Percentiles rank a stretch among this genome's conserved stretches.
Conservation (phyloP, 2,113 vertebrate genomes). For the Cranoglanis bouderius region DNA sequence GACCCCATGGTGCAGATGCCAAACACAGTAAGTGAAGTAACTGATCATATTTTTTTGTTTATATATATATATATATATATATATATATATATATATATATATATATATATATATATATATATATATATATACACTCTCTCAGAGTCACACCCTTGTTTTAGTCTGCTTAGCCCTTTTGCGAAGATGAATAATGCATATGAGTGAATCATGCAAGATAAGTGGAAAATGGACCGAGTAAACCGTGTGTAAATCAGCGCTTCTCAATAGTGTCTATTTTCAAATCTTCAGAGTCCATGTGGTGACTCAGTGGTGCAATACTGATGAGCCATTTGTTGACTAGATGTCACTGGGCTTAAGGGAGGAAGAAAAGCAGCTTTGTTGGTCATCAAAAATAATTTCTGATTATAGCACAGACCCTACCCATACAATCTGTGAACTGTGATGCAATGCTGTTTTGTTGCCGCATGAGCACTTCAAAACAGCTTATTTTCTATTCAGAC, state of each 20-base stretch:
- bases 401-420: slow-evolving; percentile 31
- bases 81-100: too few species aligned
- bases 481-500: slow-evolving; percentile 17
- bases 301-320: slow-evolving; percentile 51
- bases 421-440: slow-evolving; percentile 16
- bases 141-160: not conserved
- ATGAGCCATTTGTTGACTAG: slow-evolving; percentile 52
- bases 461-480: slow-evolving; percentile 33
- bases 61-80: too few species aligned
- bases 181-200: slow-evolving; percentile 11
- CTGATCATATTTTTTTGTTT: too few species aligned
- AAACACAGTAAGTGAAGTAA: slow-evolving; percentile 84
- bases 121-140: not conserved
- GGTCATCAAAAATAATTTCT: slow-evolving; percentile 36
- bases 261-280: slow-evolving; percentile 40
- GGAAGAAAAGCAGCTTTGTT: slow-evolving; percentile 53
- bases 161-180: not conserved
- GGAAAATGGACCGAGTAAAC: slow-evolving; percentile 34
- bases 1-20: slow-evolving; percentile 90
- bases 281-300: slow-evolving; percentile 22
- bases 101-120: too few species aligned
- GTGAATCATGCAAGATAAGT: slow-evolving; percentile 28
- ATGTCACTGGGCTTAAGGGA: slow-evolving; percentile 28
- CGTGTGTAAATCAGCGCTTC: not conserved
- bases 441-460: slow-evolving; percentile 36